A percentile compares a stretch with the other conserved stretches of the same genome.
Evolutionary conservation across 2,888 invertebrate species (phyloP).

Genomic region (Volucella zonaria): DNA sequence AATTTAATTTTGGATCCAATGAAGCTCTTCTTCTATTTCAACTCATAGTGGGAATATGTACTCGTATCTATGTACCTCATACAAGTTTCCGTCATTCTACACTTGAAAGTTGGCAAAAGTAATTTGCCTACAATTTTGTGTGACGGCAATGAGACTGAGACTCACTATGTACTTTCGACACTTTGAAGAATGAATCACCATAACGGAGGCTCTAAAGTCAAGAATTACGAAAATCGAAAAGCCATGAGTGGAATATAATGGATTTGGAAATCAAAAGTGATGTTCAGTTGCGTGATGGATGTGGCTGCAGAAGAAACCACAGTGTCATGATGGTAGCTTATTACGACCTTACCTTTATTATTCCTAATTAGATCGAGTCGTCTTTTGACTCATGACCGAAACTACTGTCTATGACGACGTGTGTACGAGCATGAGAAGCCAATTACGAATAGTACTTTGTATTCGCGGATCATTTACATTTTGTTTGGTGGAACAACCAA

Average conservation of each 20-base stretch:
- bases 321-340: conserved; percentile 37
- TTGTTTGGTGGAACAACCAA: not conserved
- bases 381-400: conserved; percentile 20
- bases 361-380: conserved; percentile 41
- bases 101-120: not conserved
- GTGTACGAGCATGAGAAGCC: too few relatives aligned
- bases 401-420: not conserved
- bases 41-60: too few relatives aligned
- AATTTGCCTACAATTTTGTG: not conserved
- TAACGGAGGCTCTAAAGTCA: conserved; percentile 7
- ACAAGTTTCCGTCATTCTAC: not conserved
- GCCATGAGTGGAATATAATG: conserved; percentile 49
- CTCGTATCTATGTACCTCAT: too few relatives aligned
- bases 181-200: conserved; percentile 1
- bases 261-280: conserved; percentile 59
- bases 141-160: not conserved
- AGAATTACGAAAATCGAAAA: conserved; percentile 57
- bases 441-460: too few relatives aligned
- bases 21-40: too few relatives aligned
- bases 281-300: conserved; percentile 54
- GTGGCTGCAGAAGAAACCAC: conserved; percentile 2
- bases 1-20: too few relatives aligned
- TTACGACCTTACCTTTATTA: conserved; percentile 29
- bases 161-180: too few relatives aligned
- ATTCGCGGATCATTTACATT: conserved; percentile 18